phyloP scores from a whole-genome alignment of 2,113 vertebrate species.

The Nematolebias whitei region DNA sequence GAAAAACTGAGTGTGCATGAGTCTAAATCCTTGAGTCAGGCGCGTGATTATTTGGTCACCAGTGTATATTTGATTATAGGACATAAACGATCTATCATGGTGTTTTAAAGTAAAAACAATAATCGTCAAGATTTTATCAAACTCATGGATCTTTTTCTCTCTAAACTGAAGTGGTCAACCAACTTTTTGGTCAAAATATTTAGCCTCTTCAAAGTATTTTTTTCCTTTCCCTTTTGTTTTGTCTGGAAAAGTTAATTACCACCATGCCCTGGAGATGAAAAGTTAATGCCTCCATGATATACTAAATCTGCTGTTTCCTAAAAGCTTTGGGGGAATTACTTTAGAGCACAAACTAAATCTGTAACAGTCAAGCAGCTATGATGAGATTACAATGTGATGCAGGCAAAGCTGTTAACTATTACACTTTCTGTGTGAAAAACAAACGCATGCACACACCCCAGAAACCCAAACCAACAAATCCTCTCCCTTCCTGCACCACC shows the following conservation, averaged over 20 bases:
- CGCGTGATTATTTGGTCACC: not conserved
- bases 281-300: conserved; percentile 7
- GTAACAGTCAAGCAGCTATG: conserved; percentile 41
- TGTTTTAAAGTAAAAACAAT: not conserved
- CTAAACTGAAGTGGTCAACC: not conserved
- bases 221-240: not conserved
- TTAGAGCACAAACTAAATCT: conserved; percentile 34
- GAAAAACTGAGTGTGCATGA: not conserved
- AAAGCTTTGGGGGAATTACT: conserved; percentile 30
- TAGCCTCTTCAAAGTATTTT: not conserved
- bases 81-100: not conserved
- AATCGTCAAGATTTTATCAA: too few relatives aligned
- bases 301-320: conserved; percentile 17
- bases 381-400: conserved; percentile 49
- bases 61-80: not conserved
- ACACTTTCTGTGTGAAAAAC: conserved; percentile 50
- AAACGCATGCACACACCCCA: conserved; percentile 15
- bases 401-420: conserved; percentile 50
- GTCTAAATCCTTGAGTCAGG: not conserved
- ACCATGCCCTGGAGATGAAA: conserved; percentile 5
- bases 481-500: conserved; percentile 38
- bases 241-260: not conserved
- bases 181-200: not conserved
- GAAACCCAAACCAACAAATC: conserved; percentile 38
- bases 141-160: too few relatives aligned